Evolutionary conservation across 2,113 vertebrate species (phyloP).

Genomic region (Silurus meridionalis): DNA sequence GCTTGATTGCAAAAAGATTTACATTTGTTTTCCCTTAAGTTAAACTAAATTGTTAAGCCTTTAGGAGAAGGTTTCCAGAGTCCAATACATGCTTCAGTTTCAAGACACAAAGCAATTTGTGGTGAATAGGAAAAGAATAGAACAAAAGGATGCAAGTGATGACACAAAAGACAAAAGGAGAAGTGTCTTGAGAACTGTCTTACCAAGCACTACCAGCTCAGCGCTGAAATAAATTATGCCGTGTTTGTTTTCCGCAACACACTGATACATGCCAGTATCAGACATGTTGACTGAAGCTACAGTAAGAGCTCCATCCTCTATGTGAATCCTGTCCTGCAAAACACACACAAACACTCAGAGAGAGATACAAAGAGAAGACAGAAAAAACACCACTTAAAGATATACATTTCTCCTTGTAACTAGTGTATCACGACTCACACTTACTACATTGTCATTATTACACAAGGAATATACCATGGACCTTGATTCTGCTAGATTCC

Average conservation of each 20-base stretch:
- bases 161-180: conserved; percentile 31
- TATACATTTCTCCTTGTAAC: neutral
- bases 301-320: conserved; percentile 84
- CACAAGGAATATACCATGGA: neutral
- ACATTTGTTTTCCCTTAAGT: neutral
- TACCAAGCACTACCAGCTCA: conserved; percentile 89
- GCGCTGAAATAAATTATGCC: conserved; percentile 87
- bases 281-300: conserved; percentile 82
- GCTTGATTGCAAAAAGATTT: neutral
- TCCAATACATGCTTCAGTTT: neutral
- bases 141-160: conserved; percentile 36
- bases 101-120: neutral
- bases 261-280: conserved; percentile 93
- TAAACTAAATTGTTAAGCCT: neutral
- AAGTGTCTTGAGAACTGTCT: conserved; percentile 72
- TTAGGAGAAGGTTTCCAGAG: neutral
- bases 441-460: neutral
- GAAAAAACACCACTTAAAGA: neutral
- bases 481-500: neutral
- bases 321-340: conserved; percentile 85
- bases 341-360: conserved; percentile 59
- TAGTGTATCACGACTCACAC: neutral
- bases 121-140: neutral
- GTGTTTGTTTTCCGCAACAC: conserved; percentile 92
- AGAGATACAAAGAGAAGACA: conserved; percentile 50